Conservation (phyloP, 2,113 vertebrate genomes). For the Apteryx owenii region DNA sequence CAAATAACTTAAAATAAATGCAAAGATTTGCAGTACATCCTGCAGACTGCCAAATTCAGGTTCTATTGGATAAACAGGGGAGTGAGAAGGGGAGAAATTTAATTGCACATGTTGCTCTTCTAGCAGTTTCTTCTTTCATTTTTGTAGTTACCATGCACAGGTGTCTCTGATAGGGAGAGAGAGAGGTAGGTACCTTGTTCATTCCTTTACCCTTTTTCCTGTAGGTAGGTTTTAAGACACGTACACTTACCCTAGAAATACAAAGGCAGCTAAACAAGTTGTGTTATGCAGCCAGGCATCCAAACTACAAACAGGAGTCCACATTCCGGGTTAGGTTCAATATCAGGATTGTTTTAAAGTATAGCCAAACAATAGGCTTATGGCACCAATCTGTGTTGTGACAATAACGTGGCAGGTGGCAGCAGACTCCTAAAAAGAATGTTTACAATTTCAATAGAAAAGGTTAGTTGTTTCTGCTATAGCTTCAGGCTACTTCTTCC, state of each 20-base stretch:
- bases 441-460: not conserved
- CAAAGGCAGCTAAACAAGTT: not conserved
- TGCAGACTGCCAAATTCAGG: not conserved
- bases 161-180: not conserved
- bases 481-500: not conserved
- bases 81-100: not conserved
- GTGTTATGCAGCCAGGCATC: not conserved
- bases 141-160: not conserved
- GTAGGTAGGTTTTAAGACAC: not conserved
- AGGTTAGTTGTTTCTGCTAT: not conserved
- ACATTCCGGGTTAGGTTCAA: not conserved
- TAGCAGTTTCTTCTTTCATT: not conserved
- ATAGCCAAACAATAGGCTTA: accelerated
- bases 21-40: not conserved
- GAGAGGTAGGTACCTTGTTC: not conserved
- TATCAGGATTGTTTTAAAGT: not conserved
- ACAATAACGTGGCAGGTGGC: not conserved
- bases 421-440: not conserved
- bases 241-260: not conserved
- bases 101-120: not conserved
- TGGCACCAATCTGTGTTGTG: not conserved
- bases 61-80: not conserved
- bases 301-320: not conserved
- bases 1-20: not conserved
- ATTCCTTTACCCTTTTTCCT: not conserved